Conservation (phyloP, 2,113 vertebrate genomes). For the Seriola rivoliana region DNA sequence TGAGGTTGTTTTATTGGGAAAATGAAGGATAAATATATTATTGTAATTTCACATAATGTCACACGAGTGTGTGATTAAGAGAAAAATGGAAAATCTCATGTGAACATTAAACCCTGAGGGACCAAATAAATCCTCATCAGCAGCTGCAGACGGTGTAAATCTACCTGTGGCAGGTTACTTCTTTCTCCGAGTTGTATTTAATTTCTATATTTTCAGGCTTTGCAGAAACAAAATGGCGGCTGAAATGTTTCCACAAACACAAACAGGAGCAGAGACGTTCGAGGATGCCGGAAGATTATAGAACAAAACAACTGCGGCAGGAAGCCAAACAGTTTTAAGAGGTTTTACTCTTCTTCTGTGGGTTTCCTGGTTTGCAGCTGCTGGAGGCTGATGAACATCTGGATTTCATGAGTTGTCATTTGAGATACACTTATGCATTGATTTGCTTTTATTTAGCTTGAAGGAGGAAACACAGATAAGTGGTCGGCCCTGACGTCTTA, state of each 20-base stretch:
- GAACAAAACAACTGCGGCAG: not conserved
- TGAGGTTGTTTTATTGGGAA: constrained; percentile 1
- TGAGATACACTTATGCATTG: too few species aligned
- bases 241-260: constrained; percentile 1
- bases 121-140: constrained; percentile 17
- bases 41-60: not conserved
- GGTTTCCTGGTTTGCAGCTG: not conserved
- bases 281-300: not conserved
- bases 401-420: not conserved
- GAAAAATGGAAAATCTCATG: not conserved
- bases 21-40: constrained; percentile 18
- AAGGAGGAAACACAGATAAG: too few species aligned
- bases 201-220: not conserved
- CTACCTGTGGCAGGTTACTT: not conserved
- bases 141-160: not conserved
- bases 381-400: not conserved
- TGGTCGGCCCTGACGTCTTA: too few species aligned
- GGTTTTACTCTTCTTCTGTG: not conserved
- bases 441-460: not conserved
- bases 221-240: not conserved
- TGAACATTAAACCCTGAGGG: constrained; percentile 7
- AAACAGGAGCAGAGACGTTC: constrained; percentile 8
- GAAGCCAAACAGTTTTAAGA: not conserved
- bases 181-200: not conserved
- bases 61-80: not conserved